A percentile compares a stretch with the other conserved stretches of the same genome.
Conservation (phyloP, 2,888 invertebrate genomes). For the Leptopilina drosophilae region DNA sequence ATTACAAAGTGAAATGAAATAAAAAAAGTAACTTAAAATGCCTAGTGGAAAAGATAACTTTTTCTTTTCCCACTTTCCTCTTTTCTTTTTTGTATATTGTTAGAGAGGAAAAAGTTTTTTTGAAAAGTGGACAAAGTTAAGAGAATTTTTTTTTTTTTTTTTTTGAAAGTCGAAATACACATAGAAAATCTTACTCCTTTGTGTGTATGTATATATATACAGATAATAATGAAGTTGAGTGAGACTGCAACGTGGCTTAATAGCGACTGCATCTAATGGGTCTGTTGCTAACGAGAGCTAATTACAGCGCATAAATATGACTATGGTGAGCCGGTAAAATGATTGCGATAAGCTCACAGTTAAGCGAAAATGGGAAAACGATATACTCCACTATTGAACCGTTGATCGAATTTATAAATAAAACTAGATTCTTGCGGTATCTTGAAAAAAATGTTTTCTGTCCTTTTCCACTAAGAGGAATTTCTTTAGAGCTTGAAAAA, state of each 20-base stretch:
- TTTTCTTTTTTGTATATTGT: not conserved
- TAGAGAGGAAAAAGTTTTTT: not conserved
- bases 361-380: conserved; percentile 10
- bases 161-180: not conserved
- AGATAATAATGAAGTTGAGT: conserved; percentile 56
- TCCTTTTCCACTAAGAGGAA: too few relatives aligned
- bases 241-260: conserved; percentile 55
- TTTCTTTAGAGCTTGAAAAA: too few relatives aligned
- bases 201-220: not conserved
- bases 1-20: too few relatives aligned
- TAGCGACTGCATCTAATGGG: conserved; percentile 56
- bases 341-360: conserved; percentile 59
- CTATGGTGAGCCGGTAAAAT: conserved; percentile 56
- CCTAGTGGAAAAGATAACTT: too few relatives aligned
- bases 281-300: conserved; percentile 59
- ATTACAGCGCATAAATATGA: conserved; percentile 63
- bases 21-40: too few relatives aligned
- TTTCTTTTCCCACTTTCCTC: too few relatives aligned
- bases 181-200: too few relatives aligned
- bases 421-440: not conserved
- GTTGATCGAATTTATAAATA: not conserved
- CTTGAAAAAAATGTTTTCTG: too few relatives aligned
- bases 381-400: not conserved
- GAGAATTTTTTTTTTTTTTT: not conserved
- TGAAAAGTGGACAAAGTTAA: conserved; percentile 6